Percentiles rank a stretch among this genome's conserved stretches.
phyloP scores from a whole-genome alignment of 2,888 invertebrate species.

The Noctua janthina region DNA sequence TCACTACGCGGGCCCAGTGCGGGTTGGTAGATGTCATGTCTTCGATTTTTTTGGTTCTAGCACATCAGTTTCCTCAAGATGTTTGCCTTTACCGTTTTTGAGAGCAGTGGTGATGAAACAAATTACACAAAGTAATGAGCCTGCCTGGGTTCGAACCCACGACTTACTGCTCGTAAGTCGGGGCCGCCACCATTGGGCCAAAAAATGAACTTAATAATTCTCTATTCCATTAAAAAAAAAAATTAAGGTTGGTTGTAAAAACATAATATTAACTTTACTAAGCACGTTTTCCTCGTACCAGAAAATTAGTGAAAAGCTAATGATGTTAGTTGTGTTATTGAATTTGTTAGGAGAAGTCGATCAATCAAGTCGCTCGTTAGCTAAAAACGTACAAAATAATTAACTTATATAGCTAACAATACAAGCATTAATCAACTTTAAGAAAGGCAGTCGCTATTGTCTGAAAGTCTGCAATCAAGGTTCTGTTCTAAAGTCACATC shows the following conservation, averaged over 20 bases:
- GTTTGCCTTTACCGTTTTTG: too few relatives aligned
- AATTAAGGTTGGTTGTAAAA: constrained; percentile 18
- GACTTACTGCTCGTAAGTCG: too few relatives aligned
- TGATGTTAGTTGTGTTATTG: constrained; percentile 21
- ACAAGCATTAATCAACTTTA: constrained; percentile 21
- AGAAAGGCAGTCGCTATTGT: background rate
- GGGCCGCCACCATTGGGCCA: too few relatives aligned
- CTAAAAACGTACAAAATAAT: constrained; percentile 49
- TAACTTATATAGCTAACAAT: constrained; percentile 21
- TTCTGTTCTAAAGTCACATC: background rate
- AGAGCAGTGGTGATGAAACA: too few relatives aligned
- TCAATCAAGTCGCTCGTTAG: constrained; percentile 49
- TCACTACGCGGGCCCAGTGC: too few relatives aligned
- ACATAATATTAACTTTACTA: background rate
- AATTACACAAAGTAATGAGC: too few relatives aligned
- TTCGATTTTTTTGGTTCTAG: too few relatives aligned
- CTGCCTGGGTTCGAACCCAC: too few relatives aligned
- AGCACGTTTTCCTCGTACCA: constrained; percentile 12
- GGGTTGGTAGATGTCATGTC: too few relatives aligned
- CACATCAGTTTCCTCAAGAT: too few relatives aligned
- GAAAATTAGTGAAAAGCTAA: constrained; percentile 26
- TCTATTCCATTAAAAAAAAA: background rate
- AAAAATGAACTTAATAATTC: too few relatives aligned
- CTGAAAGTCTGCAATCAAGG: background rate
- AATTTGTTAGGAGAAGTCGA: constrained; percentile 33